A percentile compares a stretch with the other conserved stretches of the same genome.
Evolutionary conservation across 2,888 invertebrate species (phyloP).

Genomic region (Hybos culiciformis): DNA sequence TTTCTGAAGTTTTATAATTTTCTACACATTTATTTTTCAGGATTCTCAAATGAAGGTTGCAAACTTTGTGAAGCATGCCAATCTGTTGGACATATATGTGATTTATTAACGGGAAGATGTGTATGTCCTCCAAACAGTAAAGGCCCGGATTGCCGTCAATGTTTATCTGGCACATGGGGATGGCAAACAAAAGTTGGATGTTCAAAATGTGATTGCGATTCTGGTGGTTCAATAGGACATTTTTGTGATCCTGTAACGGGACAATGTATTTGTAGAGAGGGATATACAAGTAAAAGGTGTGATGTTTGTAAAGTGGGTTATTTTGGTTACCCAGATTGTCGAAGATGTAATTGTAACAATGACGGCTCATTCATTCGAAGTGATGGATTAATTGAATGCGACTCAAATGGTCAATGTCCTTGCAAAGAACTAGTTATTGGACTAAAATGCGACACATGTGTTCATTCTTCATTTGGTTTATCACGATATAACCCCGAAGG

Average conservation of each 20-base stretch:
- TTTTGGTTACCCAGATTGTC: slow-evolving; percentile 80
- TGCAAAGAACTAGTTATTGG: slow-evolving; percentile 84
- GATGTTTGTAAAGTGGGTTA: slow-evolving; percentile 71
- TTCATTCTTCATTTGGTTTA: slow-evolving; percentile 75
- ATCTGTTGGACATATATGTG: slow-evolving; percentile 76
- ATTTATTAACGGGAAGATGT: slow-evolving; percentile 78
- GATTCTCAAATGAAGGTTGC: slow-evolving; percentile 64
- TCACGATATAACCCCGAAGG: slow-evolving; percentile 64
- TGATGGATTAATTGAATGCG: slow-evolving; percentile 53
- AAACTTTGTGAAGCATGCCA: slow-evolving; percentile 67
- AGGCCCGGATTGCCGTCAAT: slow-evolving; percentile 69
- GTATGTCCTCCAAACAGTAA: slow-evolving; percentile 78
- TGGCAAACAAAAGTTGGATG: slow-evolving; percentile 67
- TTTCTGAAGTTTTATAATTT: too few relatives aligned
- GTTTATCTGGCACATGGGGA: slow-evolving; percentile 69
- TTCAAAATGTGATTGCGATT: slow-evolving; percentile 63
- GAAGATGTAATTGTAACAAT: slow-evolving; percentile 66
- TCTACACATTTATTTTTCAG: too few relatives aligned
- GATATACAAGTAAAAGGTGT: slow-evolving; percentile 65
- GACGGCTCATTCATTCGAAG: slow-evolving; percentile 51
- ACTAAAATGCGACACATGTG: slow-evolving; percentile 69
- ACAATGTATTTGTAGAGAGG: slow-evolving; percentile 61
- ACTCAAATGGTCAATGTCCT: slow-evolving; percentile 65
- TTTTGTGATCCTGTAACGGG: slow-evolving; percentile 41
- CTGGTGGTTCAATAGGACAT: slow-evolving; percentile 44